phyloP scores from a whole-genome alignment of 2,888 invertebrate species.

The Drosophila anomelani region DNA sequence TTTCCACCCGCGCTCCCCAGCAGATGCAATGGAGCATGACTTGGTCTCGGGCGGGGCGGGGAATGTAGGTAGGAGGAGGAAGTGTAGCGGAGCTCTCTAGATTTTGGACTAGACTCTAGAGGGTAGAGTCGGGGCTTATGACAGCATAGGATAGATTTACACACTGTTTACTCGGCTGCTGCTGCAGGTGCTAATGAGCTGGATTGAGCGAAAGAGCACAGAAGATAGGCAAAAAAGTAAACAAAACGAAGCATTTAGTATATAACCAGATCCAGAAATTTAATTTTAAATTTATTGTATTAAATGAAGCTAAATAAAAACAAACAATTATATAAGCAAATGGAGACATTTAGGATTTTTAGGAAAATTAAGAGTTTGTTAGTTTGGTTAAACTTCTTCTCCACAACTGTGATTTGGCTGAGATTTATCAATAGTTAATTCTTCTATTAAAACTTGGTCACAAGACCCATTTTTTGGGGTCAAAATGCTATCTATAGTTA shows the following conservation, averaged over 20 bases:
- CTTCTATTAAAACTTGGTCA: no score
- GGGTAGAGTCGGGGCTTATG: conserved; percentile 20
- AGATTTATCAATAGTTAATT: no score
- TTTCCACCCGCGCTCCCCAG: conserved; percentile 12
- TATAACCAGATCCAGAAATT: neutral
- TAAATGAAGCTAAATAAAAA: neutral
- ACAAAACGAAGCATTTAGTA: conserved; percentile 10
- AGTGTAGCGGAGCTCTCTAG: conserved; percentile 23
- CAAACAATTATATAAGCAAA: neutral
- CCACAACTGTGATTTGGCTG: no score
- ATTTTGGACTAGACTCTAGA: neutral
- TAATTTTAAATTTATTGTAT: neutral
- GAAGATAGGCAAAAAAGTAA: conserved; percentile 24
- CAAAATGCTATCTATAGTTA: no score
- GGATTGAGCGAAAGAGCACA: conserved; percentile 18
- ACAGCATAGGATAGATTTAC: conserved; percentile 36
- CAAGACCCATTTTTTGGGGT: no score
- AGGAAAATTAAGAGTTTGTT: neutral
- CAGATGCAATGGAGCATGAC: conserved; percentile 52
- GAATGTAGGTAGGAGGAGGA: conserved; percentile 1
- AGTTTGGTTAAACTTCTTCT: no score
- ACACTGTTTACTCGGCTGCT: conserved; percentile 42
- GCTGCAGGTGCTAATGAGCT: conserved; percentile 55
- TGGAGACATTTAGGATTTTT: neutral
- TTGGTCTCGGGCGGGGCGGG: neutral